Evolutionary conservation across 1,140 invertebrate species (phyloP).

Genomic region (Drosophila parabipectinata): DNA sequence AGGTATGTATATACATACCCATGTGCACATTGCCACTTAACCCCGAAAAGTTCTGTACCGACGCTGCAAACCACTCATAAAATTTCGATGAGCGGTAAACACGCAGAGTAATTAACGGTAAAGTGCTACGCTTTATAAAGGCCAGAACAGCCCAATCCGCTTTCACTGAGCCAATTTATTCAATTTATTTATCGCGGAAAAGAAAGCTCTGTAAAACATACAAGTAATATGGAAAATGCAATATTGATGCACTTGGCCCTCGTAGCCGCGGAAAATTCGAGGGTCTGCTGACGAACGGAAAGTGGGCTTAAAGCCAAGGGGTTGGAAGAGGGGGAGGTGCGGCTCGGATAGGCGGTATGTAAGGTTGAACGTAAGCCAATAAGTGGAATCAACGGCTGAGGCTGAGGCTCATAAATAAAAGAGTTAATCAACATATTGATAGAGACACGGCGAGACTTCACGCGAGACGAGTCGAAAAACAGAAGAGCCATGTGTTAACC

Average conservation of each 20-base stretch:
- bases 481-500: slow-evolving; percentile 23
- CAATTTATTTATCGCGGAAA: slow-evolving; percentile 71
- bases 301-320: slow-evolving; percentile 1
- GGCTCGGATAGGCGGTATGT: slow-evolving; percentile 2
- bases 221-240: slow-evolving; percentile 54
- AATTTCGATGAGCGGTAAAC: slow-evolving; percentile 82
- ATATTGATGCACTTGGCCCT: slow-evolving; percentile 56
- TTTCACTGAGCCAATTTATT: slow-evolving; percentile 71
- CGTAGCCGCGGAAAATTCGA: not conserved
- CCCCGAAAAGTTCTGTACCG: slow-evolving; percentile 45
- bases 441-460: slow-evolving; percentile 45
- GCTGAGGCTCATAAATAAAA: slow-evolving; percentile 75
- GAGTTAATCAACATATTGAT: slow-evolving; percentile 81
- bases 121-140: slow-evolving; percentile 69
- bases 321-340: not conserved
- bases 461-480: slow-evolving; percentile 9
- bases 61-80: slow-evolving; percentile 58
- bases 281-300: not conserved
- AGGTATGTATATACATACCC: slow-evolving; percentile 29
- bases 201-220: slow-evolving; percentile 29
- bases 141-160: slow-evolving; percentile 11
- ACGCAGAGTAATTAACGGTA: slow-evolving; percentile 79
- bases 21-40: slow-evolving; percentile 75
- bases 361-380: slow-evolving; percentile 67
- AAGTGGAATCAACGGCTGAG: slow-evolving; percentile 67